Evolutionary conservation across 1,140 invertebrate genomes (phyloP).

Genomic region (Halyomorpha halys): DNA sequence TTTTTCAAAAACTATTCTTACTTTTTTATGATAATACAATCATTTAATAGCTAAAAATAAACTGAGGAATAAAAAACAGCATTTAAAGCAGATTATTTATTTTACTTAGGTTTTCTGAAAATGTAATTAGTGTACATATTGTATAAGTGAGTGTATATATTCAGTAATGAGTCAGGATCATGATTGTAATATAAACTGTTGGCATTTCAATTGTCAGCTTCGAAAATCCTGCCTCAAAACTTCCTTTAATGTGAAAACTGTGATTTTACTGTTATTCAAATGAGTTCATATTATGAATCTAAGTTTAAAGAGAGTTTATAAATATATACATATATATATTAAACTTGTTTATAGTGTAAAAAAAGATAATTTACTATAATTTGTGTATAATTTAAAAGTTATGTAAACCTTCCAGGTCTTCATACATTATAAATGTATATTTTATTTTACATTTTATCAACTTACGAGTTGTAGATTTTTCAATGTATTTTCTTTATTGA

Average conservation of each 20-base stretch:
- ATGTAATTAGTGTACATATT: slow-evolving; percentile 16
- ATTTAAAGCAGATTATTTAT: slow-evolving; percentile 15
- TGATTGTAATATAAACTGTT: slow-evolving; percentile 8
- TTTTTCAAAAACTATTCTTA: slow-evolving; percentile 8
- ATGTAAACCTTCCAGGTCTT: slow-evolving; percentile 22
- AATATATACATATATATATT: slow-evolving; percentile 25
- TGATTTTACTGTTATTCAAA: slow-evolving; percentile 31
- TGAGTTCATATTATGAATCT: slow-evolving; percentile 27
- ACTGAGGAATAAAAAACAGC: neutral
- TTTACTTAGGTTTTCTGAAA: slow-evolving; percentile 8
- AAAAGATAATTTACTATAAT: slow-evolving; percentile 29
- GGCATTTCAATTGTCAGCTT: slow-evolving; percentile 17
- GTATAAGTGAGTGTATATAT: slow-evolving; percentile 16
- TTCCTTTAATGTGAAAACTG: slow-evolving; percentile 29
- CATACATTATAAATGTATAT: slow-evolving; percentile 13
- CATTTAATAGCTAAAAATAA: neutral
- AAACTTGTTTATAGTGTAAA: slow-evolving; percentile 29
- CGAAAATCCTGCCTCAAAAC: slow-evolving; percentile 28
- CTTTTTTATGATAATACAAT: slow-evolving; percentile 4
- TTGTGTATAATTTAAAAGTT: slow-evolving; percentile 22
- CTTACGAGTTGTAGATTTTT: slow-evolving; percentile 18
- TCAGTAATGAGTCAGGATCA: slow-evolving; percentile 24
- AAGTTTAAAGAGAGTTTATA: slow-evolving; percentile 24
- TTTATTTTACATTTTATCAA: slow-evolving; percentile 13
- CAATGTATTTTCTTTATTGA: slow-evolving; percentile 22